Evolutionary conservation across 2,113 vertebrate species (phyloP), one percentile per base, ranked within the genome.

Genomic region (Mormyrus iriodes): DNA sequence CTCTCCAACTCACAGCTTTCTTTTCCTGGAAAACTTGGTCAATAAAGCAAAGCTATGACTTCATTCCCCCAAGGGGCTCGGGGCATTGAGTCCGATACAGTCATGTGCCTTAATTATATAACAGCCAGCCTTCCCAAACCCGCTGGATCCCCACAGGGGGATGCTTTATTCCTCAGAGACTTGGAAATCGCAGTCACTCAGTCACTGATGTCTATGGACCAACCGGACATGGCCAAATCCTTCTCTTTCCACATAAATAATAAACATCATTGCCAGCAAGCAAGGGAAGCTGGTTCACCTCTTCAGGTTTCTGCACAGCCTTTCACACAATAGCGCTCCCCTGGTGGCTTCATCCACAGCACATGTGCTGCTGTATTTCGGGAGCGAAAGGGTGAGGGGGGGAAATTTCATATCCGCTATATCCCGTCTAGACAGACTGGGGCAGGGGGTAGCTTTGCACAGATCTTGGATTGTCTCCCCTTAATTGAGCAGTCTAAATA

Each of bases 331-430:
- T 93, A 92, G 91, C 91, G 91, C 94, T 94, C 94, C 93, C 94
- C 92, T 91, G 90, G 94, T 93, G 94, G 94, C 95, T 95, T 95
- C 92, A 92, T 95, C 95, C 94, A 96, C 94, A 96, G 95, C 95
- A 95, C 90, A 94, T 96, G 94, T 92, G 93, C 93, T 95, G 95
- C 93, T 94, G 95, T 94, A 90, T 93, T 94, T 93, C 89, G 85
- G 88, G 89, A 86, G 87, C 13, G 31, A 52, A 76, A 90, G 86
- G 69, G 89, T 44, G 89, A 90, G 90, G 88, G 89, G 89, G 85
- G 35, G 61, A 93, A 93, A 94, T 96, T 95, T 95, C 95, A 94
- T 92, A 89, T 89, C 92, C 92, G 94, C 92, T 95, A 95, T 94
- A 93, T 90, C 90, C 91, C 83, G 95, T 96, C 95, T 96, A 96